phyloP scores from a whole-genome alignment of 2,888 invertebrate genomes.

The Tipula vernalis region DNA sequence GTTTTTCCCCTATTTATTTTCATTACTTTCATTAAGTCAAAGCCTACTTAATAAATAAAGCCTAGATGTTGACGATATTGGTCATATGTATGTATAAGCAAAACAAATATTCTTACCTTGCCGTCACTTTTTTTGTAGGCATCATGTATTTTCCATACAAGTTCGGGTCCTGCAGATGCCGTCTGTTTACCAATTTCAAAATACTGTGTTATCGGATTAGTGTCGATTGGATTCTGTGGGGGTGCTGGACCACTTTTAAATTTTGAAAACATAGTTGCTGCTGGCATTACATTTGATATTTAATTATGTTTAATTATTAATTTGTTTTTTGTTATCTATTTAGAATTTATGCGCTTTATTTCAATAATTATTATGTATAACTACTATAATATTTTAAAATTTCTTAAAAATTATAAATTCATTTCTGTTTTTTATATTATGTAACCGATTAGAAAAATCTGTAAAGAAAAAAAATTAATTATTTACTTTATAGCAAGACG shows the following conservation, averaged over 20 bases:
- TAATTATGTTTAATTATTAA: neutral
- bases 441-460: neutral
- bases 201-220: conserved; percentile 74
- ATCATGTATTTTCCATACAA: conserved; percentile 86
- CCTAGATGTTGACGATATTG: neutral
- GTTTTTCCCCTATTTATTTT: neutral
- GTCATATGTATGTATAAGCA: neutral
- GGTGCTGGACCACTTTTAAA: conserved; percentile 48
- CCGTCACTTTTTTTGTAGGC: conserved; percentile 78
- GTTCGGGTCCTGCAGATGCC: conserved; percentile 71
- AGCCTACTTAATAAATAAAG: neutral
- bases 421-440: neutral
- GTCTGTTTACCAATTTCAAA: conserved; percentile 79
- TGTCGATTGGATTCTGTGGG: conserved; percentile 46
- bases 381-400: neutral
- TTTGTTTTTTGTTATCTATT: neutral
- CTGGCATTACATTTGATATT: conserved; percentile 36
- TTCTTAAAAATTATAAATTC: neutral
- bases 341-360: neutral
- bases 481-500: neutral
- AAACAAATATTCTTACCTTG: conserved; percentile 52
- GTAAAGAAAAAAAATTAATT: neutral
- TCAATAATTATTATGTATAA: neutral
- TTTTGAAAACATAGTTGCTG: conserved; percentile 58
- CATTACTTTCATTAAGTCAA: neutral